Evolutionary conservation across 2,113 vertebrate species (phyloP), one percentile per base, ranked within the genome.

Genomic region (Taurulus bubalis): DNA sequence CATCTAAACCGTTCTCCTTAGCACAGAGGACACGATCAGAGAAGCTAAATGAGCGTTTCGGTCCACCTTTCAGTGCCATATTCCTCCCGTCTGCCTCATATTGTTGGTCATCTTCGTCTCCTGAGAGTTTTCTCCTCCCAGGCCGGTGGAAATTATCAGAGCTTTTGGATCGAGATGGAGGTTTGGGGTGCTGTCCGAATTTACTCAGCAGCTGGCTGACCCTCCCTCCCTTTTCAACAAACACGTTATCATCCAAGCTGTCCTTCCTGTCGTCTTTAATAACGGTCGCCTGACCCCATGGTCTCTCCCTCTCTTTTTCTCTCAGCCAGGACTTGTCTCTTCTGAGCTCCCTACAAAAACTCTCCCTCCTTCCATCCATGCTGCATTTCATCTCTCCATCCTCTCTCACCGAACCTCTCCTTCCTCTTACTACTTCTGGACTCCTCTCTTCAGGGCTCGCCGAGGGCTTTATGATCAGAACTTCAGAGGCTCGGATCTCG

Each of bases 191-290:
- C 62, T 95, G 86, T 26, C 94, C 95, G 0, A 96, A 96, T 67
- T 93, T 95, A 76, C 94, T 95, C 28, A 95, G 87, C 47, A 96
- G 81, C 84, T 94, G 91, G 51, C 95, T 96, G 18, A 96, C 96
- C n/a, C 94, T 90, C 0, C 95, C 95, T n/a, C 86, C 91, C 42
- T 55, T 83, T 9, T 93, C 93, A 0, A 79, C 20, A 38, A 85
- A 79, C 32, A 73, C 70, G 4, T 49, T 89, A 32, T 91, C 86
- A 8, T 92, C 90, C 24, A 55, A 76, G 30, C 71, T 80, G 55
- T 86, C 71, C 66, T 79, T 87, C 51, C 70, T 80, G 12, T 83
- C 53, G 0, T 84, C 91, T 83, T 89, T 89, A 10, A 89, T 89
- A 16, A 91, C 85, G 1, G 79, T 77, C 0, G 82, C 83, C 82